phyloP scores from a whole-genome alignment of 2,797 vertebrate genomes.

The Monodelphis domestica region DNA sequence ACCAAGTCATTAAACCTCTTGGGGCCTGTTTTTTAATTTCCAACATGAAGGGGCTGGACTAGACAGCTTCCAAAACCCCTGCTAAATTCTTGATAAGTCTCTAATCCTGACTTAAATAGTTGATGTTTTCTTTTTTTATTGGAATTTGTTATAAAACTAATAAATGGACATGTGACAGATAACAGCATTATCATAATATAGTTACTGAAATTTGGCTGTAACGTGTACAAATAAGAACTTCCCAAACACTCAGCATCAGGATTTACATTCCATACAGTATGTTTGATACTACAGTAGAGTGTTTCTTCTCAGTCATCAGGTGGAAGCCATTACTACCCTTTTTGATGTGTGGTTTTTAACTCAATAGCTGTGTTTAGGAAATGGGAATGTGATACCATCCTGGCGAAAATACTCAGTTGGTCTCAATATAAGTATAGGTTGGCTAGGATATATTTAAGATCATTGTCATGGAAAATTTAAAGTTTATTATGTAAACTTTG shows the following conservation, averaged over 20 bases:
- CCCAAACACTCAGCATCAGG: background rate
- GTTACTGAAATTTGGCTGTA: background rate
- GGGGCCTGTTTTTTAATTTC: background rate
- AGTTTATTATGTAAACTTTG: conserved; percentile 56
- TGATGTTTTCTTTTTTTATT: background rate
- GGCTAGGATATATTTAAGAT: conserved; percentile 72
- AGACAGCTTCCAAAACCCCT: background rate
- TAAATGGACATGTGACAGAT: background rate
- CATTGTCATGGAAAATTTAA: conserved; percentile 51
- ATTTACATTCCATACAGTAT: background rate
- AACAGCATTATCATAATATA: background rate
- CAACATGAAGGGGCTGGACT: background rate
- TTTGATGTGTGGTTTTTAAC: background rate
- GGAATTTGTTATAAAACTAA: background rate
- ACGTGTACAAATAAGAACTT: background rate
- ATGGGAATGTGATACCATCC: background rate
- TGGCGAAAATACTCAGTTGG: background rate
- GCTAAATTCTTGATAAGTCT: background rate
- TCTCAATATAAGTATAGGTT: background rate
- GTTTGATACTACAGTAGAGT: background rate
- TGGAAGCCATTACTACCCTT: background rate
- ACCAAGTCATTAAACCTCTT: background rate
- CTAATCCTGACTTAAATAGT: background rate
- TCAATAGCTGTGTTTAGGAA: background rate
- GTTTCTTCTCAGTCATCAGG: background rate